These are phyloP conservation scores for Lepisosteus oculatus DNA, from an alignment of 2,113 vertebrate genomes.

Conservation along the genomic window DNA sequence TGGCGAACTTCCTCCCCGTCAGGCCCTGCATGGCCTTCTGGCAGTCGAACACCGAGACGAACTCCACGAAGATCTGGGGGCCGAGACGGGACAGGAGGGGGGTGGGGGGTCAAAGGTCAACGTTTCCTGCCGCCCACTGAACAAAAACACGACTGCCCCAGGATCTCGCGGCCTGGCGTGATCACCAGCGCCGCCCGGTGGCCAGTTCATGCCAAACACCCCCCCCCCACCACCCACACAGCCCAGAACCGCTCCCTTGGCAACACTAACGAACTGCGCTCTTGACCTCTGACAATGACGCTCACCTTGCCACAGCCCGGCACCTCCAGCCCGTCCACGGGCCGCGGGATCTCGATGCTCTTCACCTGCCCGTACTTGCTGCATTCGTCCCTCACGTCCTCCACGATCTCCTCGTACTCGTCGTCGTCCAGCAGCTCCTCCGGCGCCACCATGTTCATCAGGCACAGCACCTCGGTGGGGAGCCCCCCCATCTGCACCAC, in stretches of 20 bases:
- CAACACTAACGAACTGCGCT: not conserved
- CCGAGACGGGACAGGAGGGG: not conserved
- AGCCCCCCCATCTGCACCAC: constrained; percentile 85
- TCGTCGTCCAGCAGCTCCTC: constrained; percentile 89
- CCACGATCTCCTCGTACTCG: constrained; percentile 89
- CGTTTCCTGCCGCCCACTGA: too few relatives aligned
- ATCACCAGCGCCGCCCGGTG: too few relatives aligned
- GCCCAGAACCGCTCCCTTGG: too few relatives aligned
- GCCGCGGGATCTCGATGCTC: constrained; percentile 89
- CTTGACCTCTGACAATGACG: not conserved
- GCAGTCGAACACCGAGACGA: constrained; percentile 87
- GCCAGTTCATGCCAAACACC: too few relatives aligned
- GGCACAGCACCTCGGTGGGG: constrained; percentile 86
- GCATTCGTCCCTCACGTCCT: constrained; percentile 86
- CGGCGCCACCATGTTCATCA: constrained; percentile 93
- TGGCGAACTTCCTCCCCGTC: constrained; percentile 89
- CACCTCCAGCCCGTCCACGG: constrained; percentile 87
- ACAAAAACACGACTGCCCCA: too few relatives aligned
- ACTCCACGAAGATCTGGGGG: constrained; percentile 87
- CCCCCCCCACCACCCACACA: too few relatives aligned
- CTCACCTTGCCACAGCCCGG: constrained; percentile 87
- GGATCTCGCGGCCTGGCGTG: too few relatives aligned
- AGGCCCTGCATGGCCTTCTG: constrained; percentile 94
- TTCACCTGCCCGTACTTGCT: constrained; percentile 90
- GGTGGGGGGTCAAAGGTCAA: too few relatives aligned